Evolutionary conservation across 2,797 vertebrate genomes (phyloP), one percentile per base, ranked within the genome.

Genomic region (Acipenser ruthenus): DNA sequence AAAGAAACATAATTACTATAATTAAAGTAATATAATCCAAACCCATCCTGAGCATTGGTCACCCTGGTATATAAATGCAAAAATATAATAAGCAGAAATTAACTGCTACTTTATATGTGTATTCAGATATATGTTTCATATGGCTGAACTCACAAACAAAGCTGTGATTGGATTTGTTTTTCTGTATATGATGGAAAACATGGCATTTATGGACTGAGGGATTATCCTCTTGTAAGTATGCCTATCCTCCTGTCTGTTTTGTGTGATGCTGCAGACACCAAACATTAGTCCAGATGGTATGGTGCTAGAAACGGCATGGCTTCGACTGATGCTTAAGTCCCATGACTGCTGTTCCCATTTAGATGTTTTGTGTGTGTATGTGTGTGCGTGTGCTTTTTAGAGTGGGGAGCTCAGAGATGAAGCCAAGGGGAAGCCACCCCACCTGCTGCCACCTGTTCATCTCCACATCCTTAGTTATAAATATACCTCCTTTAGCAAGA

Each of bases 391-490:
- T 37, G 51, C 11, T 8, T 8, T 6, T 3, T 11, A 11, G 68
- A 68, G 69, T 67, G 60, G 60, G 69, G 72, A 66, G 69, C 64
- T 69, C 50, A 49, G 59, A 50, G 66, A 58, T 58, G 48, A 51
- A 49, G 64, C 67, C 23, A 63, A 48, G 65, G 67, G 68, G 75
- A 65, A 73, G 78, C 75, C 76, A 73, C 79, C 84, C 87, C 88
- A 91, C 90, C 89, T 91, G 88, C 88, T 86, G 77, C 90, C 90
- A 91, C 90, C 88, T 91, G 87, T 89, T 90, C 79, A 71, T 82
- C 80, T 78, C 65, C 75, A 15, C 50, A 23, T 52, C 77, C 68
- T 60, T 6, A 74, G 77, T 70, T 90, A 90, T 90, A 90, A 87
- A 91, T 89, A 84, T 79, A 69, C 73, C 72, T 37, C 23, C 23